Evolutionary conservation across 2,113 vertebrate genomes (phyloP).

Genomic region (cattle (Bos taurus)): DNA sequence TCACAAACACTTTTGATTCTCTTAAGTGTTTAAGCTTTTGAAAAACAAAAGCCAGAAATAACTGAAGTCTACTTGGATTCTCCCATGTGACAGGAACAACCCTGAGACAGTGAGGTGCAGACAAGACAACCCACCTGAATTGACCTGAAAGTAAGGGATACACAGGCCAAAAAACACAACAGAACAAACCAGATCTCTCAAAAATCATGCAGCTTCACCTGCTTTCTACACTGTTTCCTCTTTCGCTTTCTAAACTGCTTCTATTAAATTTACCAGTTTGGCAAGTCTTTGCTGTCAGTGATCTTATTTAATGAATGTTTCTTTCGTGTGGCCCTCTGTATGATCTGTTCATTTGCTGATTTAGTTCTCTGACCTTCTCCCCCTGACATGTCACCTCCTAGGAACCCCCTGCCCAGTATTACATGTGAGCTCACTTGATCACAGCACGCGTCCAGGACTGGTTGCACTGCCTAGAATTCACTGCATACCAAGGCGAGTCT

Average conservation of each 20-base stretch:
- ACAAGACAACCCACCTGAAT: not conserved
- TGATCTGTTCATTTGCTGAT: not conserved
- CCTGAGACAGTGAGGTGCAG: not conserved
- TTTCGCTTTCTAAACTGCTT: not conserved
- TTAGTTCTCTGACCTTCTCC: not conserved
- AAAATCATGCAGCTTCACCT: not conserved
- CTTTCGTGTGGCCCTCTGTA: not conserved
- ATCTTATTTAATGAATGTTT: not conserved
- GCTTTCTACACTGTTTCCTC: not conserved
- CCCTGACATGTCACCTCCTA: not conserved
- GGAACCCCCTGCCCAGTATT: not conserved
- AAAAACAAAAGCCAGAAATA: not conserved
- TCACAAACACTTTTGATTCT: not conserved
- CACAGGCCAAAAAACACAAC: not conserved
- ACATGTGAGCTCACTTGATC: not conserved
- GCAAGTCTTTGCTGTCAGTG: not conserved
- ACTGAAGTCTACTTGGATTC: not conserved
- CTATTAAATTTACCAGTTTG: not conserved
- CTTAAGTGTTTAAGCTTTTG: not conserved
- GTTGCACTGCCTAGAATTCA: not conserved
- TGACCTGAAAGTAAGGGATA: not conserved
- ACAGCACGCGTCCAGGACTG: fast-evolving
- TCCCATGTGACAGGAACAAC: not conserved
- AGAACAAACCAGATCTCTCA: not conserved
- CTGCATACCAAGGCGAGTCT: not conserved